Evolutionary conservation across 1,140 invertebrate genomes (phyloP).

Genomic region (Cyclargus thomasi): DNA sequence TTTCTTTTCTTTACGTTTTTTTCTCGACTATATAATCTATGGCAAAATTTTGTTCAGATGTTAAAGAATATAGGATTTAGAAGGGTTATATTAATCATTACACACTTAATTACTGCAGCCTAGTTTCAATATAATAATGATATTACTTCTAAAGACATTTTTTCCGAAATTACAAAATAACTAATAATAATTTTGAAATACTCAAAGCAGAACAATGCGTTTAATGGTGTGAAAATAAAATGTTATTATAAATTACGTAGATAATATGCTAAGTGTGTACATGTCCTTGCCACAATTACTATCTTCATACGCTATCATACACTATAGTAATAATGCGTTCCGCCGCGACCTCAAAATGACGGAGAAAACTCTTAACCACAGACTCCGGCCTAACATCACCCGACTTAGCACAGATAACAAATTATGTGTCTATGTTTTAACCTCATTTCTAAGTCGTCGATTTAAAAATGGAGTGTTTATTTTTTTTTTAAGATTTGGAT

Average conservation of each 20-base stretch:
- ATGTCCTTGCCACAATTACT: neutral
- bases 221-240: neutral
- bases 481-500: neutral
- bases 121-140: too few species aligned
- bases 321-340: conserved; percentile 6
- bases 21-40: too few species aligned
- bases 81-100: too few species aligned
- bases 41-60: too few species aligned
- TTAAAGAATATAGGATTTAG: too few species aligned
- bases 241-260: neutral
- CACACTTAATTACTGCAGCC: too few species aligned
- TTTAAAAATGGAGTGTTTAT: neutral
- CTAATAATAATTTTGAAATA: neutral
- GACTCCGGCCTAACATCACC: neutral
- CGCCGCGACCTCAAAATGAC: conserved; percentile 4
- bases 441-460: neutral
- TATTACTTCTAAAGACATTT: neutral
- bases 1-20: too few species aligned
- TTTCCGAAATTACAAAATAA: neutral
- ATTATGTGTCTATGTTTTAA: conserved; percentile 5
- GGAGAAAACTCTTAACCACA: conserved; percentile 14
- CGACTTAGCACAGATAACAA: conserved; percentile 9
- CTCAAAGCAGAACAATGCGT: neutral
- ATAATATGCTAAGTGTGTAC: neutral
- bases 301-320: neutral